Conservation (phyloP, 2,888 invertebrate genomes). For the Argyra leucocephala region DNA sequence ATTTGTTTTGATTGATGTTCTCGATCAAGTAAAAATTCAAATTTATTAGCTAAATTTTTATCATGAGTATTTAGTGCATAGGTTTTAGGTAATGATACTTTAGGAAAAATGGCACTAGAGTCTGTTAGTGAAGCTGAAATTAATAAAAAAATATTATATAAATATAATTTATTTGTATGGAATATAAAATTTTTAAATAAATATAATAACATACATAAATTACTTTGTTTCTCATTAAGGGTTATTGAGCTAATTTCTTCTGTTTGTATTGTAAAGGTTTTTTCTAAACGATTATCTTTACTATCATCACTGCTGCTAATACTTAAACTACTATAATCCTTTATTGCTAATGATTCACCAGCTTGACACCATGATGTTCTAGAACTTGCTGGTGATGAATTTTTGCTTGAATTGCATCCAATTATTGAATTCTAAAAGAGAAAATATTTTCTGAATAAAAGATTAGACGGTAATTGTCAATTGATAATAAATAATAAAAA, state of each 20-base stretch:
- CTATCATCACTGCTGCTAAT: constrained; percentile 49
- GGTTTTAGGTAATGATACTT: background rate
- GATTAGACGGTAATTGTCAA: background rate
- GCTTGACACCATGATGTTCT: constrained; percentile 45
- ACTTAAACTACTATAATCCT: constrained; percentile 48
- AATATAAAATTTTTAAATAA: background rate
- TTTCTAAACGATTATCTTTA: constrained; percentile 32
- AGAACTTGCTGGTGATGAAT: constrained; percentile 36
- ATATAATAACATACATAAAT: constrained; percentile 33
- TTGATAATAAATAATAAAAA: constrained; percentile 14
- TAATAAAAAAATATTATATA: background rate
- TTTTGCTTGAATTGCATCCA: constrained; percentile 29
- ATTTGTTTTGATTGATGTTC: constrained; percentile 19
- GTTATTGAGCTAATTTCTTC: constrained; percentile 31
- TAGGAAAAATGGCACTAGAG: background rate
- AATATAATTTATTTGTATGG: background rate
- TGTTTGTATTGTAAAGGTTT: constrained; percentile 21
- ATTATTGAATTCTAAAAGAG: background rate
- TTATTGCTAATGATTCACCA: constrained; percentile 55
- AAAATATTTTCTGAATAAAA: constrained; percentile 5
- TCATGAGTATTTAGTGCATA: background rate
- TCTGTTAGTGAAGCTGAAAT: background rate
- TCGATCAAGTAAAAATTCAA: background rate
- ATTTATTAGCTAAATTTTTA: background rate
- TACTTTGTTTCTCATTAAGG: constrained; percentile 36